Conservation (phyloP, 1,140 invertebrate species). For the Vanessa atalanta region DNA sequence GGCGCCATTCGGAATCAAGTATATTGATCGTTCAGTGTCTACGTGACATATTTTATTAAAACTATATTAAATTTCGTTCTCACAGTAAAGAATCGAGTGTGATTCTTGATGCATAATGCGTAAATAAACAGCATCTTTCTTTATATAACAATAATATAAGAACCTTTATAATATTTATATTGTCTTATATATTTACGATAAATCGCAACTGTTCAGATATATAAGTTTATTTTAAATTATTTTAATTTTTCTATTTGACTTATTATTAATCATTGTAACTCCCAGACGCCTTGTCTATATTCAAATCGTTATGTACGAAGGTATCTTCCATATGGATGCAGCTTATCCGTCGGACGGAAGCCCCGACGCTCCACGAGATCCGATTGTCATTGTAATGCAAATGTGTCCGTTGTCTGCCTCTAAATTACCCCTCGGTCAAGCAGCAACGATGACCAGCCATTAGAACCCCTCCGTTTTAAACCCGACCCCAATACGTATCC, state of each 20-base stretch:
- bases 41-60: conserved; percentile 59
- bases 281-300: neutral
- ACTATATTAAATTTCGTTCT: conserved; percentile 44
- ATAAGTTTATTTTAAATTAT: no score
- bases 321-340: conserved; percentile 26
- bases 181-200: no score
- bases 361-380: conserved; percentile 57
- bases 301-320: conserved; percentile 8
- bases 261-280: neutral
- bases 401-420: conserved; percentile 76
- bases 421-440: conserved; percentile 77
- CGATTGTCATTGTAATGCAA: conserved; percentile 76
- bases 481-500: conserved; percentile 49
- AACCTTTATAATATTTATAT: no score
- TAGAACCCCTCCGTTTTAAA: conserved; percentile 73
- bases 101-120: neutral
- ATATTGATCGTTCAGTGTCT: conserved; percentile 44
- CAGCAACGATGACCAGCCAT: conserved; percentile 68
- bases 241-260: neutral
- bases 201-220: no score
- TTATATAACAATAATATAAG: neutral
- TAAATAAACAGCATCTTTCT: conserved; percentile 5
- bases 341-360: conserved; percentile 67
- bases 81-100: conserved; percentile 28
- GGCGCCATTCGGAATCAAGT: conserved; percentile 52